A percentile compares a stretch with the other conserved stretches of the same genome.
Conservation (phyloP, 2,888 invertebrate species). For the Glyphotaelius pellucidus region DNA sequence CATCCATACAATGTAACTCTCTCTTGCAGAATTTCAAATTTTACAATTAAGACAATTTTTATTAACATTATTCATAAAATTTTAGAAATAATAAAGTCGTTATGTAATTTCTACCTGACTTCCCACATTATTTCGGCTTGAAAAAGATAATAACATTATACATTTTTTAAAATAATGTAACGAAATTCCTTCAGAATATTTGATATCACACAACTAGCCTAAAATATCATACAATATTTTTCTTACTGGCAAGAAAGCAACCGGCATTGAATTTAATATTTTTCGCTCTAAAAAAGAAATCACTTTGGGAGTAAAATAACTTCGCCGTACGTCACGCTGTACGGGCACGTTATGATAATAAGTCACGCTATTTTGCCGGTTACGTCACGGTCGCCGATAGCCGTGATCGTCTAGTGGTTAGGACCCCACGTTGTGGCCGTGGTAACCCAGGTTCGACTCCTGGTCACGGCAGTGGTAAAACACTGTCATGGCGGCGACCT, state of each 20-base stretch:
- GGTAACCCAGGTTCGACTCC: constrained; percentile 80
- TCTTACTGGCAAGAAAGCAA: neutral
- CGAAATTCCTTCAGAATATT: no score
- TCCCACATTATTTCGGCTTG: no score
- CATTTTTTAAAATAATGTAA: no score
- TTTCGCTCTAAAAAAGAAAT: neutral
- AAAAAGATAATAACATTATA: no score
- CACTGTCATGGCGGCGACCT: constrained; percentile 55
- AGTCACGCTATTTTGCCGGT: neutral
- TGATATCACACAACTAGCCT: neutral
- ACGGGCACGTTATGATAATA: neutral
- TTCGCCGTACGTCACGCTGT: neutral
- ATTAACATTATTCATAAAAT: no score
- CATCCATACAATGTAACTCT: no score
- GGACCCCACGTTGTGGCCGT: constrained; percentile 80
- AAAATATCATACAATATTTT: neutral
- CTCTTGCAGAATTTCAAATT: no score
- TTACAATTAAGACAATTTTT: no score
- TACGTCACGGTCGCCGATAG: constrained; percentile 66
- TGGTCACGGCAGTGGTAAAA: constrained; percentile 74
- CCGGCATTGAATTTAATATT: neutral
- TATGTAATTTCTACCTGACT: no score
- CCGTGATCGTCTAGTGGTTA: constrained; percentile 79
- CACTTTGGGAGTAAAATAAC: neutral
- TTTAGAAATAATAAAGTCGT: no score